Evolutionary conservation across 2,888 invertebrate genomes (phyloP).

Genomic region (Drosophila macrospina): DNA sequence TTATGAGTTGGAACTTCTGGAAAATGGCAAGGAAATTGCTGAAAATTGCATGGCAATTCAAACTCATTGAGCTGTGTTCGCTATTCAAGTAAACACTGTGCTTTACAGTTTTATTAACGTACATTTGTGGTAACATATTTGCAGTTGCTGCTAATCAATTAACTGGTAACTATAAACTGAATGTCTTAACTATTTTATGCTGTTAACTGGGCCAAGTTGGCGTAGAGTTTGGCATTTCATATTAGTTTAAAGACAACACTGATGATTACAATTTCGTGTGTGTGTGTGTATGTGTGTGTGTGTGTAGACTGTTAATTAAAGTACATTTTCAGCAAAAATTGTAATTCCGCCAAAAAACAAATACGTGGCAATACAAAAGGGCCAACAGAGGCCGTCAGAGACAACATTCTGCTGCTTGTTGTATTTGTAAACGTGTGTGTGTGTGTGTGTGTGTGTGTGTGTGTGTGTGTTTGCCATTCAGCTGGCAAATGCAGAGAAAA

Average conservation of each 20-base stretch:
- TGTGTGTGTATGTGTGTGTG: background rate
- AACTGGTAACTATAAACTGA: too few species aligned
- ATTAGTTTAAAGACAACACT: background rate
- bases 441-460: slow-evolving; percentile 23
- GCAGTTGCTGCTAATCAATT: too few species aligned
- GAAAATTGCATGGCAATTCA: too few species aligned
- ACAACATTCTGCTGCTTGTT: slow-evolving; percentile 48
- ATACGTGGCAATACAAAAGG: slow-evolving; percentile 47
- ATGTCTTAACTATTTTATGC: too few species aligned
- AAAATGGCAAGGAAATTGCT: too few species aligned
- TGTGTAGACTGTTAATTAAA: slow-evolving; percentile 68
- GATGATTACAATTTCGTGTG: background rate
- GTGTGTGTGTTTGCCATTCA: slow-evolving; percentile 33
- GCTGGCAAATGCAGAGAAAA: slow-evolving; percentile 16
- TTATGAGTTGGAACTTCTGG: too few species aligned
- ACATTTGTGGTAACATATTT: too few species aligned
- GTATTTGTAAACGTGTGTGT: background rate
- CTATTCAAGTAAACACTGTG: too few species aligned
- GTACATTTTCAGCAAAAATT: slow-evolving; percentile 56
- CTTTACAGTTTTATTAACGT: too few species aligned
- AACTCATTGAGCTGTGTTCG: too few species aligned
- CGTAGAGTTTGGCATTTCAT: background rate
- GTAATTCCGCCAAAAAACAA: slow-evolving; percentile 67
- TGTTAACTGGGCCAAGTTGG: too few species aligned
- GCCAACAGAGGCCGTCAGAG: slow-evolving; percentile 35